Conservation (phyloP, 2,113 vertebrate species). For the Neogobius melanostomus region DNA sequence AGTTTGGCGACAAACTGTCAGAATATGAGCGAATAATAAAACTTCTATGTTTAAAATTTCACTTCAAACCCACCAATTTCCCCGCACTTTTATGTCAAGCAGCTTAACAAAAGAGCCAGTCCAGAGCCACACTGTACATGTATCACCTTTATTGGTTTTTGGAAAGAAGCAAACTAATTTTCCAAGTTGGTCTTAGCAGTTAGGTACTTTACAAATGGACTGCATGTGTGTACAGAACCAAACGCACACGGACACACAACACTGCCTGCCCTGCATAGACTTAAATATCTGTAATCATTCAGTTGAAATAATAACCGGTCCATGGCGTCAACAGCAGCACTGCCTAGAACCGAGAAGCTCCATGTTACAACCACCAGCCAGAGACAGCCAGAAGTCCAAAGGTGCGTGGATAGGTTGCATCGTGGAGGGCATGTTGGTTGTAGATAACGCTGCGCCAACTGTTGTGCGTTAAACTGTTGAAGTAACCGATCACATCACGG, state of each 20-base stretch:
- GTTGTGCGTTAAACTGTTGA: conserved; percentile 27
- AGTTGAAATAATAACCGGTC: background rate
- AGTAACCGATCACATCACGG: conserved; percentile 18
- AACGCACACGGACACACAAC: conserved; percentile 65
- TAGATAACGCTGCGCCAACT: conserved; percentile 56
- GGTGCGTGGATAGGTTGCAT: background rate
- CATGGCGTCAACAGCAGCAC: conserved; percentile 43
- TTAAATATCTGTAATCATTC: background rate
- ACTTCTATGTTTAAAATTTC: too few relatives aligned
- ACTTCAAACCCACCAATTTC: too few relatives aligned
- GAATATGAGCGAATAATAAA: too few relatives aligned
- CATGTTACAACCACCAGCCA: too few relatives aligned
- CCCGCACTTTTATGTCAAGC: background rate
- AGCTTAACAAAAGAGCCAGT: background rate
- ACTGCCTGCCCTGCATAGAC: conserved; percentile 47
- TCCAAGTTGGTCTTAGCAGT: conserved; percentile 70
- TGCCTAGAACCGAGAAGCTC: too few relatives aligned
- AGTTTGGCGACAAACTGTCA: too few relatives aligned
- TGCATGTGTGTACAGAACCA: conserved; percentile 69
- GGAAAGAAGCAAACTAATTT: conserved; percentile 77
- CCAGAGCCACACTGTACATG: conserved; percentile 42
- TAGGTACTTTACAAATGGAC: conserved; percentile 74
- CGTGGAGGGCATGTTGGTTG: background rate
- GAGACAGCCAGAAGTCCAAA: too few relatives aligned
- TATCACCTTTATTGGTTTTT: conserved; percentile 79